Conservation (phyloP, 1,140 invertebrate species). For the Cecropterus lyciades region DNA sequence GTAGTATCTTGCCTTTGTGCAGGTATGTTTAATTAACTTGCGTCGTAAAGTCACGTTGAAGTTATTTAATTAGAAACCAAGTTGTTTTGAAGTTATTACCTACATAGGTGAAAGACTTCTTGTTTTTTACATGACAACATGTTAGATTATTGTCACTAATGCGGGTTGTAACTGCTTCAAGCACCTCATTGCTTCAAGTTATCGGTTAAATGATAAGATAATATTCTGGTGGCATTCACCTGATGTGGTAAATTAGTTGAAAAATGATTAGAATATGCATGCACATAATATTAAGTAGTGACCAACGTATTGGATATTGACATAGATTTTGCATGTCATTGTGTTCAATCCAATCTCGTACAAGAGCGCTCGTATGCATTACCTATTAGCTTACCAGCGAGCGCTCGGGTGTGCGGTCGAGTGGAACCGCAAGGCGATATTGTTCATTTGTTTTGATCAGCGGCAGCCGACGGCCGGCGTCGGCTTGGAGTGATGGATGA, state of each 20-base stretch:
- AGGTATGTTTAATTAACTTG: too few species aligned
- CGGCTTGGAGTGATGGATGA: conserved; percentile 71
- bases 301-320: not conserved
- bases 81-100: not conserved
- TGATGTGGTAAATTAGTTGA: not conserved
- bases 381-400: conserved; percentile 25
- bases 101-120: not conserved
- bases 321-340: not conserved
- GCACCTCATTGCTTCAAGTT: conserved; percentile 2
- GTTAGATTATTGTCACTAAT: not conserved
- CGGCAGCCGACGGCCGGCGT: conserved; percentile 45
- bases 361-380: conserved; percentile 13
- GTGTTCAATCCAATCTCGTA: conserved; percentile 6
- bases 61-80: not conserved
- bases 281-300: not conserved
- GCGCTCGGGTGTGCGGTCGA: conserved; percentile 21
- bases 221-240: not conserved
- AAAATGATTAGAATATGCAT: not conserved
- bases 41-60: not conserved
- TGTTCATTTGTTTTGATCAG: conserved; percentile 67
- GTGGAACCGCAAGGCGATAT: conserved; percentile 41
- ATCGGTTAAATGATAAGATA: conserved; percentile 9
- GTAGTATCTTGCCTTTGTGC: not conserved
- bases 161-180: conserved; percentile 8
- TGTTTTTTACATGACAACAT: not conserved